Percentiles rank a stretch among this genome's conserved stretches.
Conservation (phyloP, 2,797 vertebrate genomes). For the Xenopus petersii region DNA sequence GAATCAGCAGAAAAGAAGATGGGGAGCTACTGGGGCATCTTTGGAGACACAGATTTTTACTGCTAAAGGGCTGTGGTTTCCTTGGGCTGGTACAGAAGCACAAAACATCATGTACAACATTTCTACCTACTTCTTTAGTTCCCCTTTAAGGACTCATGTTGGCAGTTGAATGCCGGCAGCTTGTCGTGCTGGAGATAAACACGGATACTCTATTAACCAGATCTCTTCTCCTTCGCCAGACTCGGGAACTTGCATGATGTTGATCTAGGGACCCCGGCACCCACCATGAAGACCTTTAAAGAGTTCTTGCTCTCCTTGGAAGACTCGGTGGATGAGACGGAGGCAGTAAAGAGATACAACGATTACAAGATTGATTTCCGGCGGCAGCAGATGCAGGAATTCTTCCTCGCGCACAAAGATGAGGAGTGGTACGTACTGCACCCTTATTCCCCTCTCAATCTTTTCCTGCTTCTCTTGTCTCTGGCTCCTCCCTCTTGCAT, state of each 20-base stretch:
- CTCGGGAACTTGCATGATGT: conserved; percentile 89
- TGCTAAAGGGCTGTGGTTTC: too few species aligned
- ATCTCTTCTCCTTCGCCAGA: conserved; percentile 55
- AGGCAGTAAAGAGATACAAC: conserved; percentile 90
- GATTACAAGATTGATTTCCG: conserved; percentile 93
- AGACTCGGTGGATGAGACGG: conserved; percentile 90
- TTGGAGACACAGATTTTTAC: too few species aligned
- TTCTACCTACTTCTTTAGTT: too few species aligned
- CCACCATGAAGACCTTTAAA: conserved; percentile 91
- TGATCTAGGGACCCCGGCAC: conserved; percentile 82
- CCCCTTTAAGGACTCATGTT: too few species aligned
- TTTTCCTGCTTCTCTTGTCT: background rate
- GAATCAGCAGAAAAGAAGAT: too few species aligned
- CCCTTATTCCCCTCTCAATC: conserved; percentile 4
- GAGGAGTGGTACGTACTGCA: conserved; percentile 87
- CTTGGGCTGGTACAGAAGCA: too few species aligned
- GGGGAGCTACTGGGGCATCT: too few species aligned
- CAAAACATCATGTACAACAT: too few species aligned
- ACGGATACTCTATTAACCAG: too few species aligned
- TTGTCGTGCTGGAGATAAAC: too few species aligned
- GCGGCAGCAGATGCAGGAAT: conserved; percentile 94
- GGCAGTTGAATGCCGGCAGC: too few species aligned
- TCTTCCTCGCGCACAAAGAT: conserved; percentile 92
- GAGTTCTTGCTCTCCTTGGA: conserved; percentile 90
- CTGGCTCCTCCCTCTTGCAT: background rate